phyloP scores from a whole-genome alignment of 2,797 vertebrate genomes.

The Setipinna tenuifilis region DNA sequence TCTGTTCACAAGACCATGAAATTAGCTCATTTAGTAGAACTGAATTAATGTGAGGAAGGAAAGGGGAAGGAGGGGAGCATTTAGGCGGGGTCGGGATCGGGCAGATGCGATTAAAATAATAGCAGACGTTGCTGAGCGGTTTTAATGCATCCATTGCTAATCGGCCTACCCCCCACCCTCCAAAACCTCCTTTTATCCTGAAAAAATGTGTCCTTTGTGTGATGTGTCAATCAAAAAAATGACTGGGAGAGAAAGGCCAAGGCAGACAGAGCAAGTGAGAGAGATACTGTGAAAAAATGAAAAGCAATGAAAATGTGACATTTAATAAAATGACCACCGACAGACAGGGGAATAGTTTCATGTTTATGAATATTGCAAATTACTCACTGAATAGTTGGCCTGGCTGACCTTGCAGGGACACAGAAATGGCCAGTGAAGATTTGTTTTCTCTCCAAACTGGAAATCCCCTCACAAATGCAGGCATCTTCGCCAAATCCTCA shows the following conservation, averaged over 20 bases:
- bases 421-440: conserved; percentile 40
- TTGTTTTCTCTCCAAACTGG: background rate
- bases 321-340: conserved; percentile 48
- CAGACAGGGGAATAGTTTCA: conserved; percentile 56
- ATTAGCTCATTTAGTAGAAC: conserved; percentile 58
- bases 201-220: conserved; percentile 43
- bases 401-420: conserved; percentile 24
- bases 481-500: background rate
- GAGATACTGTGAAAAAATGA: background rate
- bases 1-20: conserved; percentile 57
- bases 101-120: conserved; percentile 56
- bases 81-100: background rate
- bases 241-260: background rate
- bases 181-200: conserved; percentile 27
- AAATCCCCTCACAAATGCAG: background rate
- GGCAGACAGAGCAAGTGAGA: background rate
- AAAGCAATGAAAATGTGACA: conserved; percentile 40
- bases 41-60: conserved; percentile 52
- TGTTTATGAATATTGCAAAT: conserved; percentile 54
- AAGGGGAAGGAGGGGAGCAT: background rate
- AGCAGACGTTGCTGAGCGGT: conserved; percentile 40
- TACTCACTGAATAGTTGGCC: conserved; percentile 45
- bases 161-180: conserved; percentile 35
- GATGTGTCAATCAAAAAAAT: conserved; percentile 44
- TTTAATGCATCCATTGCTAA: conserved; percentile 43